Base-by-base conservation (phyloP, 2,797 vertebrate species). In the Coendou prehensilis region DNA sequence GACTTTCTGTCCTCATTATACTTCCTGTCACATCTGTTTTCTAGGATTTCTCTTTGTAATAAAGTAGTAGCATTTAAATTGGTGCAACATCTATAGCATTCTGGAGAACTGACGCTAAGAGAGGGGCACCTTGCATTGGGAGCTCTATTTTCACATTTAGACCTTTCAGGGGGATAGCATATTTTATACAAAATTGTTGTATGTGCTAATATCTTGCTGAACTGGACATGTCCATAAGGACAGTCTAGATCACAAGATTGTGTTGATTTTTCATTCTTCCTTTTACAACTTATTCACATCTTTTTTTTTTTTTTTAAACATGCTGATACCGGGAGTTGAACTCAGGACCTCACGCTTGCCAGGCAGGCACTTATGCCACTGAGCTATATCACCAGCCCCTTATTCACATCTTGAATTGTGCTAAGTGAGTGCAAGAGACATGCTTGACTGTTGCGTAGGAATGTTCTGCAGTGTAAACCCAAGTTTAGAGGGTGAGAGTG, bases 381-480 rank as follows among this genome's bases (percentile, higher is more conserved):
- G 37, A 41, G 37, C 37, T 41, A 41, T 41, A 41, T 41, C 37
- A 41, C 37, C 37, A 41, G 37, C 37, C 37, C 37, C 5, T 1
- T 89, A 75, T 47, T 93, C 15, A 71, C 33, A 79, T 54, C 47
- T 57, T 86, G 33, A 93, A 73, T 90, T 93, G 17, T 80, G 57
- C 9, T 64, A 89, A 64, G 59, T 47, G n/a, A 14, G 26, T 33
- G 4, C 64, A 22, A 81, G n/a, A n/a, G 63, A 59, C 41, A 79
- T 17, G 13, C 28, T 73, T 20, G 10, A 63, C 22, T 85, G 30
- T 33, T 80, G 3, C 20, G 47, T 56, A 64, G 20, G 15, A 83
- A 4, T 78, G 7, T 47, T 76, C 59, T 87, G 8, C 26, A 59
- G 7, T 61, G n/a, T 71, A 71, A 63, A 56, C 13, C 54, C n/a